Percentiles rank a stretch among this genome's conserved stretches.
Evolutionary conservation across 1,140 invertebrate species (phyloP).

Genomic region (Limonius californicus): DNA sequence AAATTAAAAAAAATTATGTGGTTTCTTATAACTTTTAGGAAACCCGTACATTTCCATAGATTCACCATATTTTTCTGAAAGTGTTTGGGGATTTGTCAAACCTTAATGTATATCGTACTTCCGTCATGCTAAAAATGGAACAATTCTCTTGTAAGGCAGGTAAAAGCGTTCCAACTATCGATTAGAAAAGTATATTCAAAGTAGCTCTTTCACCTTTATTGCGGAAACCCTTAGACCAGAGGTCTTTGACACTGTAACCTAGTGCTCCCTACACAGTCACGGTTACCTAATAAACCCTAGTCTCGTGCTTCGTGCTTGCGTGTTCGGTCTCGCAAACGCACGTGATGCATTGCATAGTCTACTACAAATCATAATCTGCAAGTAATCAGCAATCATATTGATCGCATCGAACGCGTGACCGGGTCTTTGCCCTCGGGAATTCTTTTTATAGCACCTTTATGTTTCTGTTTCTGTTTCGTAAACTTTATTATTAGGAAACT

Average conservation of each 20-base stretch:
- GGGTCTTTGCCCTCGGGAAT: constrained; percentile 5
- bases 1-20: no score
- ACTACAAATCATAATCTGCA: constrained; percentile 15
- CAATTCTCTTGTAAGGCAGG: no score
- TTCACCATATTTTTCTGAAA: no score
- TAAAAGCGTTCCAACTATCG: no score
- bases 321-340: background rate
- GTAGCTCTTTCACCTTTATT: constrained; percentile 1
- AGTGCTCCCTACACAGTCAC: background rate
- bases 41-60: no score
- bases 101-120: no score
- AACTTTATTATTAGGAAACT: no score
- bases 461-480: no score
- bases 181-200: constrained; percentile 12
- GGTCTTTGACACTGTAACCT: constrained; percentile 14
- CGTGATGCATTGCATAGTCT: constrained; percentile 5
- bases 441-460: background rate
- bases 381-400: constrained; percentile 7
- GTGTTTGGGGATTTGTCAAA: no score
- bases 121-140: no score
- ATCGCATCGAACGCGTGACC: constrained; percentile 7
- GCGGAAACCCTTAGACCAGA: background rate
- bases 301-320: constrained; percentile 4
- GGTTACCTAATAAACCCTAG: background rate
- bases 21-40: no score